Evolutionary conservation across 2,888 invertebrate genomes (phyloP).

Genomic region (Pyralis farinalis): DNA sequence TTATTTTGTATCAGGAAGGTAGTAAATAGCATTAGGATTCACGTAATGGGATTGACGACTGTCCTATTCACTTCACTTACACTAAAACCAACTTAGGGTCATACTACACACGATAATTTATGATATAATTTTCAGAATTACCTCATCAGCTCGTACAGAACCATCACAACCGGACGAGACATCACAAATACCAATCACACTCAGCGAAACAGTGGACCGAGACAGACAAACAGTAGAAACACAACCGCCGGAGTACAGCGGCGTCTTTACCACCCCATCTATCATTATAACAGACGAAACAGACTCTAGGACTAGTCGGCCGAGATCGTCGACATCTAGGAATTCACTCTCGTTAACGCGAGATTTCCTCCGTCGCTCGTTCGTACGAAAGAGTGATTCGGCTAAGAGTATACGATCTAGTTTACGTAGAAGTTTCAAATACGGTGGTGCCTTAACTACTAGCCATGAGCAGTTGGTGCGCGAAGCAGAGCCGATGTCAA

Average conservation of each 20-base stretch:
- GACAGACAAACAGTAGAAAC: conserved; percentile 27
- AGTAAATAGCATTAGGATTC: too few relatives aligned
- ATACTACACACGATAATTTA: too few relatives aligned
- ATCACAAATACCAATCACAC: conserved; percentile 59
- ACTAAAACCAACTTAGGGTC: too few relatives aligned
- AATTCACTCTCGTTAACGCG: conserved; percentile 55
- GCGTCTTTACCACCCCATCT: conserved; percentile 41
- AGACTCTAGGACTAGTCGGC: conserved; percentile 30
- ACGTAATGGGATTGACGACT: too few relatives aligned
- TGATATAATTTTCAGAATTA: conserved; percentile 47
- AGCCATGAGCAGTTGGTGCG: conserved; percentile 83
- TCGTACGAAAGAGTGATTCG: conserved; percentile 65
- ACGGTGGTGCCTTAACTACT: conserved; percentile 60
- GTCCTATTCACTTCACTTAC: too few relatives aligned
- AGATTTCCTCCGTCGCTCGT: conserved; percentile 60
- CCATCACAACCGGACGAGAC: conserved; percentile 41
- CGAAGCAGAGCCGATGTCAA: conserved; percentile 81
- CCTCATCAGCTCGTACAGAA: conserved; percentile 49
- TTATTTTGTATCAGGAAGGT: too few relatives aligned
- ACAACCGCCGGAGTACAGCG: conserved; percentile 45
- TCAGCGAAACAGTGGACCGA: conserved; percentile 64
- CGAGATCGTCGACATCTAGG: conserved; percentile 45
- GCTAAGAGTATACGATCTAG: conserved; percentile 67
- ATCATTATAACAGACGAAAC: conserved; percentile 58
- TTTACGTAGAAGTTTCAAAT: conserved; percentile 61